These are phyloP conservation scores for Chelmon rostratus DNA, from an alignment of 2,797 vertebrate genomes.

Conservation along the genomic window DNA sequence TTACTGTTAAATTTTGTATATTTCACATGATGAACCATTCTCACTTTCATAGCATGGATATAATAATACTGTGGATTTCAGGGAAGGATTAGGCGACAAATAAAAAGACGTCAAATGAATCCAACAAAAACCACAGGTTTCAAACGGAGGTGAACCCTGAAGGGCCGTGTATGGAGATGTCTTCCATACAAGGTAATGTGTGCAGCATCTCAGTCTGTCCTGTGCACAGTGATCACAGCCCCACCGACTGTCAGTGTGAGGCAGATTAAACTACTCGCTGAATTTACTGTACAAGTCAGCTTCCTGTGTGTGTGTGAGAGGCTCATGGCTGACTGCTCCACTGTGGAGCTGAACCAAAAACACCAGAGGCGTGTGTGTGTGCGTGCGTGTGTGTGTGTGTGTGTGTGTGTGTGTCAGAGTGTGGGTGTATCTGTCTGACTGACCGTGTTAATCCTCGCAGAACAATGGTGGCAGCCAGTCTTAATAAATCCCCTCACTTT, in stretches of 20 bases:
- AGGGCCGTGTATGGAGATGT: not conserved
- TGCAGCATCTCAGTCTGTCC: conserved; percentile 6
- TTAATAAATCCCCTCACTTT: conserved; percentile 5
- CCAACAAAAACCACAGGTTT: conserved; percentile 20
- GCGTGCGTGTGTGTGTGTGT: not conserved
- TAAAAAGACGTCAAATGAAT: conserved; percentile 10
- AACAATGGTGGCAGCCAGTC: conserved; percentile 20
- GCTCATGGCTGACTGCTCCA: not conserved
- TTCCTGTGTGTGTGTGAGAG: not conserved
- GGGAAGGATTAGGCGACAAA: not conserved
- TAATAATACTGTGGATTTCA: not conserved
- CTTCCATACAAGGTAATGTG: conserved; percentile 57
- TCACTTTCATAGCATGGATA: not conserved
- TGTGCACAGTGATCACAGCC: not conserved
- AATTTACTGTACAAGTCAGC: not conserved
- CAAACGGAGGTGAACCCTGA: conserved; percentile 24
- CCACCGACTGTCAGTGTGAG: not conserved
- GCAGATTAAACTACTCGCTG: not conserved
- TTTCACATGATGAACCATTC: not conserved
- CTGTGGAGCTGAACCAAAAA: conserved; percentile 15
- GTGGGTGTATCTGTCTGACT: conserved; percentile 2
- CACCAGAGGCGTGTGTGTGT: not conserved
- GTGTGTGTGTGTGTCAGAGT: not conserved
- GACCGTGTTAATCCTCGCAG: conserved; percentile 28
- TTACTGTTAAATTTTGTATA: not conserved